Base-by-base conservation (phyloP, 2,113 vertebrate genomes). In the Eurypyga helias region DNA sequence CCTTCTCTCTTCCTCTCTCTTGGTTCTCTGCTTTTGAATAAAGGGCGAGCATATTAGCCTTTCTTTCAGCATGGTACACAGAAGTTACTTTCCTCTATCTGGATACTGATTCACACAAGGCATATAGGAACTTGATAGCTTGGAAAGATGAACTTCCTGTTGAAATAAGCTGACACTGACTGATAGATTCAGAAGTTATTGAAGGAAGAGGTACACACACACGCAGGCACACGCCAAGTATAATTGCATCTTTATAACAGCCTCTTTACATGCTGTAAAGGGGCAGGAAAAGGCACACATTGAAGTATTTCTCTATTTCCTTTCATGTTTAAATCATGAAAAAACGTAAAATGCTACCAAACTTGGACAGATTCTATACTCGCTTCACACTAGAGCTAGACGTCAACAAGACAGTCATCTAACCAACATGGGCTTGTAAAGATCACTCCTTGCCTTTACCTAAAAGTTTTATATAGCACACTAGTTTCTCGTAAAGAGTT, bases 401-500 rank as follows among this genome's bases (percentile, higher is more conserved):
- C 4, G 11, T 54, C 57, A 95, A 77, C 48, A 83, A 49, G 66
- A 89, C n/a, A 67, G 49, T 48, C 17, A 1, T 46, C 64, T 64
- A 86, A 79, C 33, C 73, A 38, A 55, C 57, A 31, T 3, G 5
- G 10, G 45, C 69, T 66, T 84, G 21, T 87, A 93, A 97, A 96
- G 72, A 94, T 85, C 18, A 8, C 29, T 78, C 23, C n/a, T 43
- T 76, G 57, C 54, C 34, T 49, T 55, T 70, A 58, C 28, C 19
- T 58, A 91, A 70, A 57, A 66, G 77, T 61, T 51, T 79, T 45
- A 58, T 72, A 66, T 76, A 82, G 18, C 55, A 21, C 89, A 67
- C 49, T 54, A 62, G 46, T 77, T 52, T 91, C 95, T 84, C 80
- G 89, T 93, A 81, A 79, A 90, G 67, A 75, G 54, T 89, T 94